Base-by-base conservation (phyloP, 2,888 invertebrate species). In the Camponotus fellah region DNA sequence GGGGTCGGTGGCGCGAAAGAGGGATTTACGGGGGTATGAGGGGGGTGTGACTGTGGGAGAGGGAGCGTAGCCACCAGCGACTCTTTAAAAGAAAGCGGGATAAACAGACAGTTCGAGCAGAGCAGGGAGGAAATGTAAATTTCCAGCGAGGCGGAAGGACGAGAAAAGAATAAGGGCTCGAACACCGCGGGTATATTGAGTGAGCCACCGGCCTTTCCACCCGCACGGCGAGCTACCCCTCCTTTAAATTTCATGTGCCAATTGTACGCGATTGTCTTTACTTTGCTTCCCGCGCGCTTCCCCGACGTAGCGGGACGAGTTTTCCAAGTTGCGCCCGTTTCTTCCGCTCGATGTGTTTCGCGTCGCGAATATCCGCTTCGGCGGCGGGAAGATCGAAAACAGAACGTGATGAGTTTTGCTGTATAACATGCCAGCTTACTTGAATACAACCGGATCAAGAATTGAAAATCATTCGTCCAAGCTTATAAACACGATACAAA, bases 41-140 rank as follows among this genome's bases (percentile, higher is more conserved):
- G 81, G 65, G 71, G 81, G 69, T 66, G 79, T 49, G 49, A 76
- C 79, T 66, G 86, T 84, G 85, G 90, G 86, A 87, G 88, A 86
- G 82, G 86, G 82, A 85, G 87, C 88, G 91, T 90, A 91, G 91
- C 92, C 92, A 92, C 91, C 90, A 92, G 91, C 92, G 93, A 90
- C 92, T 94, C 93, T 93, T 94, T 94, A 94, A 94, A 94, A 94
- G 93, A 94, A 94, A 94, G 93, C 94, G 94, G 94, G 94, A 95
- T 94, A 94, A 95, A 94, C 94, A 95, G 95, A 94, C 94, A 94
- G 94, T 93, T 94, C 91, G 91, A 91, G 88, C 83, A 85, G 49
- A 49, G 90, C 88, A 93, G 93, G 92, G 92, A 94, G 94, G 93
- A 94, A 94, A 95, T 94, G 94, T 95, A 95, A 95, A 95, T 95